phyloP scores from a whole-genome alignment of 2,113 vertebrate genomes.

The Salminus brasiliensis region DNA sequence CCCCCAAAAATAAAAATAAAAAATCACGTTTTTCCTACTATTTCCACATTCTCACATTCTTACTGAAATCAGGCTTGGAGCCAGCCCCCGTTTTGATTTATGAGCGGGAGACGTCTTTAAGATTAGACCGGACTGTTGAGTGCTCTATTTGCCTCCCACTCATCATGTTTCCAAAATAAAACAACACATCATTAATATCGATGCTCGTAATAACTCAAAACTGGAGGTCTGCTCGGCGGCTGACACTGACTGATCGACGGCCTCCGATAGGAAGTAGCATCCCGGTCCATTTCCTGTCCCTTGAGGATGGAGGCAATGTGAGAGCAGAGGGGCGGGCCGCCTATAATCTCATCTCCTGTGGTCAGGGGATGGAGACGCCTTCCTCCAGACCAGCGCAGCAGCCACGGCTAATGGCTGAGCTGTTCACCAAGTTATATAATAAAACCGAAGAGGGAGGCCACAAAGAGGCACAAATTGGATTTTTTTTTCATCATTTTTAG shows the following conservation, averaged over 20 bases:
- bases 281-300: slow-evolving; percentile 52
- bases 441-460: background rate
- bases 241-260: slow-evolving; percentile 55
- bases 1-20: too few species aligned
- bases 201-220: background rate
- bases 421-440: background rate
- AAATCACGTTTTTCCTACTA: too few species aligned
- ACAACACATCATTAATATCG: background rate
- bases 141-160: background rate
- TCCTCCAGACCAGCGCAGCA: slow-evolving; percentile 9
- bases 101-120: too few species aligned
- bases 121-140: too few species aligned
- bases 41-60: too few species aligned
- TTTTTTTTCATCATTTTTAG: background rate
- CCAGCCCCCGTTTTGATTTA: too few species aligned
- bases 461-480: background rate
- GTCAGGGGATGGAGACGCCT: slow-evolving; percentile 13
- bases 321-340: slow-evolving; percentile 57
- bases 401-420: background rate
- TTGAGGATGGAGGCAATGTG: slow-evolving; percentile 57
- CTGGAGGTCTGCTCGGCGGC: background rate
- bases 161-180: background rate
- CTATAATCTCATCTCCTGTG: slow-evolving; percentile 48
- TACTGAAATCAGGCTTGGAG: too few species aligned
- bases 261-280: slow-evolving; percentile 56